Evolutionary conservation across 2,888 invertebrate species (phyloP).

Genomic region (Drosophila pegasa): DNA sequence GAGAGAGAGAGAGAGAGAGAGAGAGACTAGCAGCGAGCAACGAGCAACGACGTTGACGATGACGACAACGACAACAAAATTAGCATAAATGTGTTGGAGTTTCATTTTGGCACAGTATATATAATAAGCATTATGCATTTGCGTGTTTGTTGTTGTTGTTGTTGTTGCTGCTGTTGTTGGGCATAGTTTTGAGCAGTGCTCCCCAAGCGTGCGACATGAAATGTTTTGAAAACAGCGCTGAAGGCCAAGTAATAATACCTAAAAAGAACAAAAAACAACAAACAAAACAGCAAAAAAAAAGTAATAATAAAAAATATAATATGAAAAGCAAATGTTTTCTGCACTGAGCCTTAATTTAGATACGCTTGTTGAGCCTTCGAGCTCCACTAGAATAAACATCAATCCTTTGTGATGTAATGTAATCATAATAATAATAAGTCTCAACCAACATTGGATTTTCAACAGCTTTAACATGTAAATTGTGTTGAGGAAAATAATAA

Average conservation of each 20-base stretch:
- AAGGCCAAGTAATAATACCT: slow-evolving; percentile 45
- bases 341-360: slow-evolving; percentile 29
- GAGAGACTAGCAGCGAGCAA: background rate
- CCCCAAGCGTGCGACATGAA: slow-evolving; percentile 62
- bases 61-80: slow-evolving; percentile 57
- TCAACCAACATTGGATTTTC: background rate
- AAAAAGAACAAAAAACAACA: background rate
- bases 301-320: slow-evolving; percentile 18
- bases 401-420: slow-evolving; percentile 25
- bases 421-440: slow-evolving; percentile 8
- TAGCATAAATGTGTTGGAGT: slow-evolving; percentile 64
- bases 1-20: background rate
- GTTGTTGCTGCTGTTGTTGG: slow-evolving; percentile 22
- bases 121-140: slow-evolving; percentile 64
- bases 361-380: slow-evolving; percentile 33
- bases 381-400: slow-evolving; percentile 8
- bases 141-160: slow-evolving; percentile 50
- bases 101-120: slow-evolving; percentile 61
- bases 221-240: slow-evolving; percentile 54
- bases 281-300: background rate
- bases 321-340: slow-evolving; percentile 27
- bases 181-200: slow-evolving; percentile 54
- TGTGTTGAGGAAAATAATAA: background rate
- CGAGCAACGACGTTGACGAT: slow-evolving; percentile 45
- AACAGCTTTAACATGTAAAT: background rate